These are phyloP conservation scores for Gadus chalcogrammus DNA, from an alignment of 2,113 vertebrate genomes.

Conservation along the genomic window DNA sequence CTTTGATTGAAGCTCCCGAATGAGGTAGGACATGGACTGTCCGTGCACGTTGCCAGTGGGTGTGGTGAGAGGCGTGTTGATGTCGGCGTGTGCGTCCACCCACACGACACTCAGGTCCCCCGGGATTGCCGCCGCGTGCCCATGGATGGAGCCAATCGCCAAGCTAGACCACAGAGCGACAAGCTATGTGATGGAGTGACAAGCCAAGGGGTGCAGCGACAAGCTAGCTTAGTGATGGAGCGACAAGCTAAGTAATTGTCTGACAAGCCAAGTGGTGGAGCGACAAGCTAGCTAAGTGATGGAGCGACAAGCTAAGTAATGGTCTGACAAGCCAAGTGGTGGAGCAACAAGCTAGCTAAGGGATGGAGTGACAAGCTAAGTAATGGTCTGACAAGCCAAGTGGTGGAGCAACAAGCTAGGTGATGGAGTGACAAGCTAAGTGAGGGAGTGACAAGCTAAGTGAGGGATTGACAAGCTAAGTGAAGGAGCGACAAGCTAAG, in stretches of 20 bases:
- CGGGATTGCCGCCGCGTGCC: constrained; percentile 54
- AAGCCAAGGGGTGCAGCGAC: no score
- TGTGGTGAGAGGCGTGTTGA: constrained; percentile 73
- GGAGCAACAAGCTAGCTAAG: no score
- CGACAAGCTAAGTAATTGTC: no score
- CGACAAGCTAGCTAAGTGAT: no score
- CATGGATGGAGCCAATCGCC: constrained; percentile 74
- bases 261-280: no score
- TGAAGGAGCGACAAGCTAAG: background rate
- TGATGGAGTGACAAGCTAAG: background rate
- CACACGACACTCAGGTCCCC: constrained; percentile 67
- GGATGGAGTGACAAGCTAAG: background rate
- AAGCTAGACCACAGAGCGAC: constrained; percentile 50
- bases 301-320: no score
- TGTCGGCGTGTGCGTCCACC: constrained; percentile 79
- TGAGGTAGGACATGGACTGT: constrained; percentile 69
- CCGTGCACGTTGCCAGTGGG: constrained; percentile 75
- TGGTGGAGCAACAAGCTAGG: constrained; percentile 64
- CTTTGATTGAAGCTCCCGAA: constrained; percentile 66
- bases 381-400: no score
- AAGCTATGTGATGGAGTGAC: background rate
- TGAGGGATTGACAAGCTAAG: constrained; percentile 64
- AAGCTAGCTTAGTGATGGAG: no score
- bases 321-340: no score
- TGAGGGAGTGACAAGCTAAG: no score